phyloP scores from a whole-genome alignment of 2,888 invertebrate species.

The Schizaphis graminum region DNA sequence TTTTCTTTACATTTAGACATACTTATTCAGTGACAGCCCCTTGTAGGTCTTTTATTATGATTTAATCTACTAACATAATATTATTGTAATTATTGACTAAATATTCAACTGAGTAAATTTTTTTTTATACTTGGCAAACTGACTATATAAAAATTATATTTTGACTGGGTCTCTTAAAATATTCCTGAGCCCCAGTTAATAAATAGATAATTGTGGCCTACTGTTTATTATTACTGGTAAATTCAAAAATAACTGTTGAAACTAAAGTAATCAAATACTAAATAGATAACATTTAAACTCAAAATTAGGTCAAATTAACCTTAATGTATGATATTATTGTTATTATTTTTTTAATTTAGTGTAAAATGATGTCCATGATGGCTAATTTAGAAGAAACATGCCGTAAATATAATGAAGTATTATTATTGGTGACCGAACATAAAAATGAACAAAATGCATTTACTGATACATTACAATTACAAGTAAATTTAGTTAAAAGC shows the following conservation, averaged over 20 bases:
- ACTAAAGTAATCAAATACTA: background rate
- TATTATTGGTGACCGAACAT: background rate
- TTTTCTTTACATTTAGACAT: background rate
- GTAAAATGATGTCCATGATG: conserved; percentile 41
- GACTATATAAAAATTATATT: background rate
- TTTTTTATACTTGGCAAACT: background rate
- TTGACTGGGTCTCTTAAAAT: background rate
- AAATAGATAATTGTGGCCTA: background rate
- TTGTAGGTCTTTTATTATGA: background rate
- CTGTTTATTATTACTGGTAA: background rate
- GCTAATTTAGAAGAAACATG: conserved; percentile 1
- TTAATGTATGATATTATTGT: background rate
- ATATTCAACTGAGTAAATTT: background rate
- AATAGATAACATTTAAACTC: background rate
- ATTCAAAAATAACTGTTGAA: background rate
- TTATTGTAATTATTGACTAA: background rate
- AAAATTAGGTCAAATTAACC: background rate
- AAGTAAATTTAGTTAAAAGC: conserved; percentile 51
- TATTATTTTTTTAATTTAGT: conserved; percentile 34
- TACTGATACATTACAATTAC: conserved; percentile 50
- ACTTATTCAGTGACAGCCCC: background rate
- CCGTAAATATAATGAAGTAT: conserved; percentile 40
- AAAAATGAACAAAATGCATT: conserved; percentile 41
- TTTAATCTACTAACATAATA: background rate
- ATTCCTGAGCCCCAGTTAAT: background rate